phyloP scores from a whole-genome alignment of 1,140 invertebrate genomes.

The Pissodes strobi region DNA sequence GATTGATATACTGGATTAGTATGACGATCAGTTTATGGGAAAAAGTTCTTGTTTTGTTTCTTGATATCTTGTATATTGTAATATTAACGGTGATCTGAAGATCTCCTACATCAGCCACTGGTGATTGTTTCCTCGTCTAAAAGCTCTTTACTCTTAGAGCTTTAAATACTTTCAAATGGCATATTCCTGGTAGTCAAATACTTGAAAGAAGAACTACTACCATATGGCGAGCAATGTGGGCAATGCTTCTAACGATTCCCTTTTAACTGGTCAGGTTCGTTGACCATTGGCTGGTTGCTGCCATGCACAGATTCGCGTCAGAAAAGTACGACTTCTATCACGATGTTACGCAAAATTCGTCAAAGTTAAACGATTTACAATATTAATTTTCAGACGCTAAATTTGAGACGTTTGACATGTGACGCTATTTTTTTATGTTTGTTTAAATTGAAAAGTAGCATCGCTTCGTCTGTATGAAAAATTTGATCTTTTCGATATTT shows the following conservation, averaged over 20 bases:
- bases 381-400: too few relatives aligned
- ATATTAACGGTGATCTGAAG: background rate
- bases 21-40: too few relatives aligned
- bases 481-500: too few relatives aligned
- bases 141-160: background rate
- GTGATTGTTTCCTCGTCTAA: background rate
- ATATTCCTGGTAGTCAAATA: constrained; percentile 27
- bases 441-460: too few relatives aligned
- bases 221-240: constrained; percentile 29
- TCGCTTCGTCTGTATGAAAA: too few relatives aligned
- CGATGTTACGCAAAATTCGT: constrained; percentile 13
- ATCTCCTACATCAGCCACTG: background rate
- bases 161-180: constrained; percentile 5
- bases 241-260: constrained; percentile 25
- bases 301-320: constrained; percentile 18
- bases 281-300: constrained; percentile 11
- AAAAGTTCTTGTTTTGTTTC: too few relatives aligned
- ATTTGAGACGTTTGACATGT: too few relatives aligned
- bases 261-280: constrained; percentile 24
- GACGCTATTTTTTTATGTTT: too few relatives aligned
- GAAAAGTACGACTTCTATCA: constrained; percentile 15
- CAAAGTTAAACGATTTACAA: too few relatives aligned
- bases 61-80: too few relatives aligned
- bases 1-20: too few relatives aligned
- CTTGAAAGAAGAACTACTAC: constrained; percentile 21